These are phyloP conservation scores for Ligdia adustata DNA, from an alignment of 2,888 invertebrate genomes.

Conservation along the genomic window DNA sequence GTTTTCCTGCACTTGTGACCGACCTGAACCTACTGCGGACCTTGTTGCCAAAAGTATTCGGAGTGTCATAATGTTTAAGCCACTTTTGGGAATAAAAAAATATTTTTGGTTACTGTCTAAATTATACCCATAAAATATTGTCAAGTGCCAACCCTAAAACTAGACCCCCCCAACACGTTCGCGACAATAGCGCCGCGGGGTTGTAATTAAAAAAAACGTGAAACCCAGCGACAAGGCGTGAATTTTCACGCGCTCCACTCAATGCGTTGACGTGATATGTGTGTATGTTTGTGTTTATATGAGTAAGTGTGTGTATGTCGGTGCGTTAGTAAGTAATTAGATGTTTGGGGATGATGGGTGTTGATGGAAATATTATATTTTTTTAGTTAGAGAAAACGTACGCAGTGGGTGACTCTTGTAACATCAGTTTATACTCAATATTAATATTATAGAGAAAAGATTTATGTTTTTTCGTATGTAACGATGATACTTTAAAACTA, in stretches of 20 bases:
- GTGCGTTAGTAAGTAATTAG: constrained; percentile 19
- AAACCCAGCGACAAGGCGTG: constrained; percentile 66
- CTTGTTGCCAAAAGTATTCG: no score
- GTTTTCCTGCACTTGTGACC: no score
- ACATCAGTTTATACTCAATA: no score
- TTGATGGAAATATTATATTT: no score
- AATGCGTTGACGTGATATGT: constrained; percentile 36
- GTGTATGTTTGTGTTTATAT: background rate
- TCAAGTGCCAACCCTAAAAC: constrained; percentile 56
- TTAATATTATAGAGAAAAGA: no score
- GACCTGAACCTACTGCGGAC: no score
- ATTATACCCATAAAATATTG: background rate
- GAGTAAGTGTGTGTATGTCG: background rate
- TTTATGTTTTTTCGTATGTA: no score
- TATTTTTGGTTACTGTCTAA: background rate
- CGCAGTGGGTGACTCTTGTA: no score
- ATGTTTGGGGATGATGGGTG: constrained; percentile 1
- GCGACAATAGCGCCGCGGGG: constrained; percentile 76
- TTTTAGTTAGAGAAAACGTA: no score
- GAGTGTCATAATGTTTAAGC: no score
- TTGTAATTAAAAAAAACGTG: constrained; percentile 79
- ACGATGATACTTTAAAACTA: no score
- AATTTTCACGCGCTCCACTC: constrained; percentile 75
- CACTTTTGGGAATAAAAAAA: no score
- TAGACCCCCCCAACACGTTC: constrained; percentile 65